A percentile compares a stretch with the other conserved stretches of the same genome.
Evolutionary conservation across 1,140 invertebrate genomes (phyloP).

Genomic region (Tetramorium alpestre): DNA sequence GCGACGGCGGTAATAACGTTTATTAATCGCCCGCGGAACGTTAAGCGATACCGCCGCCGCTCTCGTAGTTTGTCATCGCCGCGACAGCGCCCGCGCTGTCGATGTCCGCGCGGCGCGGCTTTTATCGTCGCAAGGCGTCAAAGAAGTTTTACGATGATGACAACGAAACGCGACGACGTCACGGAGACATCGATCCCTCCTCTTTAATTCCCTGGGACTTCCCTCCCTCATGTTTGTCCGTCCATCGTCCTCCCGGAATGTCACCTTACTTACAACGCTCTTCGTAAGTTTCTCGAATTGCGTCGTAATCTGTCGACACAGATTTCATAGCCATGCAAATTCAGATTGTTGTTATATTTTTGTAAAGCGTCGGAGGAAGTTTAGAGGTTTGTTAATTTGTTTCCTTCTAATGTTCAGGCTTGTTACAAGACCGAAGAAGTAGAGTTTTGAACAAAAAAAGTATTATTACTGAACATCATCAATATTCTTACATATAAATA

Average conservation of each 20-base stretch:
- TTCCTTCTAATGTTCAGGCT: background rate
- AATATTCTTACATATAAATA: too few relatives aligned
- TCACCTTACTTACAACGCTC: constrained; percentile 6
- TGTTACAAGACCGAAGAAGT: background rate
- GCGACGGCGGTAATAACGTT: constrained; percentile 59
- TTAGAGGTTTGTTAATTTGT: background rate
- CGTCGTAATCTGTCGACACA: background rate
- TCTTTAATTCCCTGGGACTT: constrained; percentile 39
- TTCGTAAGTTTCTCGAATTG: constrained; percentile 28
- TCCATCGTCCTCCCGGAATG: background rate
- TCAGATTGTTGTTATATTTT: background rate
- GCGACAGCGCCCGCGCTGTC: constrained; percentile 11
- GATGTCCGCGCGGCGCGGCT: constrained; percentile 28
- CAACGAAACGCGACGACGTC: constrained; percentile 51
- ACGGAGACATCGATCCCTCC: constrained; percentile 54
- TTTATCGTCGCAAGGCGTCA: constrained; percentile 52
- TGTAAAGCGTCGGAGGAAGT: background rate
- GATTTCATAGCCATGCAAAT: background rate
- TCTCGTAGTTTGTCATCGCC: constrained; percentile 60
- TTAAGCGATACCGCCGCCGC: constrained; percentile 51
- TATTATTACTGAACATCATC: too few relatives aligned
- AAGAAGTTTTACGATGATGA: constrained; percentile 58
- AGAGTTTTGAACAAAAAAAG: background rate
- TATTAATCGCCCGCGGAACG: constrained; percentile 62
- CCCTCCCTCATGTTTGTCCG: background rate